Evolutionary conservation across 2,113 vertebrate species (phyloP), one percentile per base, ranked within the genome.

Genomic region (Eleginops maclovinus): DNA sequence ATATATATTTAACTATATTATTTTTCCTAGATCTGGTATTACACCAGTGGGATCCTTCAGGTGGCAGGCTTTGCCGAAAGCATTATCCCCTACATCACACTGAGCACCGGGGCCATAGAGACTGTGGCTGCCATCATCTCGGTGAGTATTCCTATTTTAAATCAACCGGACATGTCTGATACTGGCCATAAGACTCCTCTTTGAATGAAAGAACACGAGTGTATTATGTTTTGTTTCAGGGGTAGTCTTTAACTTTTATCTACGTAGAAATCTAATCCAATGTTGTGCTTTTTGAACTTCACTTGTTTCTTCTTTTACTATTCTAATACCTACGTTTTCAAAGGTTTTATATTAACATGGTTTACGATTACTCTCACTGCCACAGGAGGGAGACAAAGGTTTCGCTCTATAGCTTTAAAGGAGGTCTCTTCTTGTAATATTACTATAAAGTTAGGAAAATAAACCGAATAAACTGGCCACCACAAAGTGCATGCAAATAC

Each of bases 11-110:
- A 11, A 26, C 2, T 63, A 24, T 7, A 2, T 71, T 1, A 82
- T 13, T 79, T 26, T 17, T 69, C 75, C 9, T 59, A 99, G 98
- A 98, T 99, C 81, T 98, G 97, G 98, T 99, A 98, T 87, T 99
- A 99, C 90, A 99, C 98, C 44, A 98, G 93, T 66, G 96, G 92
- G 79, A 98, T 99, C 87, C 96, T 99, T 1, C 83, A 40, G 9
- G 93, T 93, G 36, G 94, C 97, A 16, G 98, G 97, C 36, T 96
- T 99, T 56, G 53, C 71, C 0, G 77, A 5, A 1, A 83, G 91
- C 8, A 90, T 94, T 26, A 93, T 96, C 53, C 98, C 97, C 0
- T 99, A 99, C 21, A 91, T 99, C 84, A 97, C 96, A 1, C 82
- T 99, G 77, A 97, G 95, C 86, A 99, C 98, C 0, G 97, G 98